Base-by-base conservation (phyloP, 2,113 vertebrate genomes). In the Corapipo altera region DNA sequence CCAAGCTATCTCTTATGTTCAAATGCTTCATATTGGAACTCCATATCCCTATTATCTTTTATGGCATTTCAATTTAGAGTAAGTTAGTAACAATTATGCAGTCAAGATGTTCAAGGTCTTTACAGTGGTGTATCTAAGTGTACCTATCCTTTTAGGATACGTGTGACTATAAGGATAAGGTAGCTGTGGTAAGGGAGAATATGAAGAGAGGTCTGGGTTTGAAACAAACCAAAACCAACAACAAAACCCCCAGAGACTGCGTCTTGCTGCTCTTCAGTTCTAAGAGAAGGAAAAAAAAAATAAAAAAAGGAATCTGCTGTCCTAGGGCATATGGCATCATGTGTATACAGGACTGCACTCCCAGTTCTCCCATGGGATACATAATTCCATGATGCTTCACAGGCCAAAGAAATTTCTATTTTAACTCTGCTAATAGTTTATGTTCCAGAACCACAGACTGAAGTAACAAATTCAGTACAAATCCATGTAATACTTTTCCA, bases 361-460 rank as follows among this genome's bases (percentile, higher is more conserved):
- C 35, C 72, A 59, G 65, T 72, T 92, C 72, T 92, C 89, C 65
- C 89, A 75, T 26, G 77, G 73, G 77, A 95, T 69, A 72, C 44
- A 85, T 58, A 89, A 89, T 92, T 93, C 65, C 77, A 78, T 57
- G 73, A 81, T 69, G 77, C 22, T 81, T 78, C 87, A 72, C 57
- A 77, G 70, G 35, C 86, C 91, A 90, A 80, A 88, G 59, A 74
- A 58, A 74, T 35, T 77, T 81, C 78, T 95, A 46, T 75, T 95
- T 92, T 83, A 95, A 51, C 32, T 94, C 69, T 46, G 79, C 59
- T 84, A 64, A 37, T 28, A 65, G 49, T 61, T 91, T 57, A 78
- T 52, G 41, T 72, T 86, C 88, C 77, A 88, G 74, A 92, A 61
- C 23, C 37, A 17, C 1, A 12, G 54, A 28, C 76, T 58, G 41